phyloP scores from a whole-genome alignment of 1,140 invertebrate species.

The Saccostrea glomerata region DNA sequence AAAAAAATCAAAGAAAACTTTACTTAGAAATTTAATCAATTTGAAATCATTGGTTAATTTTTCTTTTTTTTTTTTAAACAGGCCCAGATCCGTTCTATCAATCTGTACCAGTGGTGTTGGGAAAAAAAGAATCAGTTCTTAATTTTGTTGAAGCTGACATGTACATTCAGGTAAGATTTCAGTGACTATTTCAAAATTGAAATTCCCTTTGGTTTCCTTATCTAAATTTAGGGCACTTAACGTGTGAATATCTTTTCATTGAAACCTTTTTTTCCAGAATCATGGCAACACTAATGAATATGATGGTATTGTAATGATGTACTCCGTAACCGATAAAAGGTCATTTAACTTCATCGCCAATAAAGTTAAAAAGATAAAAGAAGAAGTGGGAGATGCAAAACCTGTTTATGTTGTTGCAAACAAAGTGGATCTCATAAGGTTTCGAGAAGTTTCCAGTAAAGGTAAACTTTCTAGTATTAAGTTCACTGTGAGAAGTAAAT shows the following conservation, averaged over 20 bases:
- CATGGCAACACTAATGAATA: neutral
- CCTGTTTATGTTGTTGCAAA: neutral
- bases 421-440: slow-evolving; percentile 1
- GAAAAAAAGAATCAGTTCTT: neutral
- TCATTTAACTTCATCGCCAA: neutral
- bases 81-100: neutral
- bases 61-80: neutral
- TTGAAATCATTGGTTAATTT: neutral
- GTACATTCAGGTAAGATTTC: neutral
- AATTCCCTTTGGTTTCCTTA: too few relatives aligned
- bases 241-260: neutral
- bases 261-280: neutral
- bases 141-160: slow-evolving; percentile 9
- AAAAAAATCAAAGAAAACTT: too few relatives aligned
- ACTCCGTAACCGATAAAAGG: slow-evolving; percentile 1
- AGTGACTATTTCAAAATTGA: too few relatives aligned
- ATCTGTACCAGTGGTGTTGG: neutral
- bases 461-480: neutral
- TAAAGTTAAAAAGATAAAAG: neutral
- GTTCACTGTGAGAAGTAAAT: too few relatives aligned
- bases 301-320: neutral
- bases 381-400: neutral
- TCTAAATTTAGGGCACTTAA: too few relatives aligned
- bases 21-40: too few relatives aligned
- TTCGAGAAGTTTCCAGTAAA: slow-evolving; percentile 3